A percentile compares a stretch with the other conserved stretches of the same genome.
These are phyloP conservation scores for Anseranas semipalmata DNA, from an alignment of 2,113 vertebrate species.

Conservation along the genomic window DNA sequence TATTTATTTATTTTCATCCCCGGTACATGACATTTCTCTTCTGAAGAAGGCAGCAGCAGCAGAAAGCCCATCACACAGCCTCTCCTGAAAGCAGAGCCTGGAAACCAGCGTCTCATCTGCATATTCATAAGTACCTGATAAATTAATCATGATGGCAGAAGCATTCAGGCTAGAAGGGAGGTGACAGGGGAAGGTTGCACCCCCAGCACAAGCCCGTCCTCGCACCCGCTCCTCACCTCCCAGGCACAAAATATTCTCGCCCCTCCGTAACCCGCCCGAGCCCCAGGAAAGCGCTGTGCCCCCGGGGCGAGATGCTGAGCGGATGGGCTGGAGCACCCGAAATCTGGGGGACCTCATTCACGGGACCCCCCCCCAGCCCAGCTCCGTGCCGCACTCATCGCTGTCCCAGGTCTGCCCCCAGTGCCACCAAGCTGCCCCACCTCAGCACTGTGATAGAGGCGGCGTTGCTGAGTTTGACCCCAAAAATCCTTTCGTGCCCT, in stretches of 20 bases:
- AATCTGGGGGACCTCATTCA: neutral
- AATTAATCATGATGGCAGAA: conserved; percentile 79
- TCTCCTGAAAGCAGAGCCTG: conserved; percentile 61
- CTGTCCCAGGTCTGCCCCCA: neutral
- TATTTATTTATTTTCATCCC: conserved; percentile 50
- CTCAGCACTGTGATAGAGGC: too few species aligned
- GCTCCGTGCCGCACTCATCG: fast-evolving
- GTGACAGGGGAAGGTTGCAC: conserved; percentile 57
- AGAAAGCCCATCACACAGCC: conserved; percentile 46
- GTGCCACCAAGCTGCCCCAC: neutral
- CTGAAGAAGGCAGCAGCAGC: conserved; percentile 42
- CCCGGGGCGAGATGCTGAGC: neutral
- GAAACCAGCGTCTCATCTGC: conserved; percentile 71
- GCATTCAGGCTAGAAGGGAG: conserved; percentile 69
- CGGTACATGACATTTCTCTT: conserved; percentile 56
- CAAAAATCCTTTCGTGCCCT: neutral
- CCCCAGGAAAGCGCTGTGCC: neutral
- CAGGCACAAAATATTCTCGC: conserved; percentile 24
- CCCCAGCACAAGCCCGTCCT: conserved; percentile 19
- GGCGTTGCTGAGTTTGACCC: neutral
- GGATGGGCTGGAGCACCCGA: neutral
- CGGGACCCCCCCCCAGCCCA: neutral
- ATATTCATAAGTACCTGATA: conserved; percentile 78
- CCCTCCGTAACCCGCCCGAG: neutral
- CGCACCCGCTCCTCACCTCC: neutral